Evolutionary conservation across 2,888 invertebrate genomes (phyloP).

Genomic region (Gastrophysa polygoni): DNA sequence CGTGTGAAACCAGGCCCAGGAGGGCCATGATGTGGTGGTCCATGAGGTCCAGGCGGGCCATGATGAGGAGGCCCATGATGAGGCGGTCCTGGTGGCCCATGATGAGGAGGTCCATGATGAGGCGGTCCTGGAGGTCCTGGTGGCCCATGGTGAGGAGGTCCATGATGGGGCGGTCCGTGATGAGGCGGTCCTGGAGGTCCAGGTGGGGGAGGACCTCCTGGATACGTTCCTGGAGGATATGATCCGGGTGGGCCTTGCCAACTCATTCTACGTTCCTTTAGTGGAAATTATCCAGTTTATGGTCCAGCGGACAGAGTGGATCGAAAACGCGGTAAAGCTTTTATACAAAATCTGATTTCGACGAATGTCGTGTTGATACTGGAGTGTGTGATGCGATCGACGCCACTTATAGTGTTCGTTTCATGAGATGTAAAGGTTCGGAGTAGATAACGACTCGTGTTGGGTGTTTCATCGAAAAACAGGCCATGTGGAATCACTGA

Average conservation of each 20-base stretch:
- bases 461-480: too few relatives aligned
- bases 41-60: background rate
- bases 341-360: too few relatives aligned
- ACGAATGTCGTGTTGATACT: too few relatives aligned
- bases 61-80: background rate
- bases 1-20: background rate
- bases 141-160: background rate
- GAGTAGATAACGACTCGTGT: too few relatives aligned
- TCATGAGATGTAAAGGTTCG: too few relatives aligned
- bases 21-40: background rate
- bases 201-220: background rate
- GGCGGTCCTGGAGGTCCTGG: background rate
- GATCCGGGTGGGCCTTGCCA: background rate
- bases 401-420: too few relatives aligned
- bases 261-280: too few relatives aligned
- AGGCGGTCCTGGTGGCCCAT: background rate
- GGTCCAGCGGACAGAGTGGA: too few relatives aligned
- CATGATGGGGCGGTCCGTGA: background rate
- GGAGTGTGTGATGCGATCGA: too few relatives aligned
- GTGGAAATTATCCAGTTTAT: too few relatives aligned
- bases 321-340: too few relatives aligned
- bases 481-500: too few relatives aligned
- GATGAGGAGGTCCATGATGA: background rate
- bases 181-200: background rate
- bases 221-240: background rate